Conservation (phyloP, 2,113 vertebrate genomes). For the Embiotoca jacksoni region DNA sequence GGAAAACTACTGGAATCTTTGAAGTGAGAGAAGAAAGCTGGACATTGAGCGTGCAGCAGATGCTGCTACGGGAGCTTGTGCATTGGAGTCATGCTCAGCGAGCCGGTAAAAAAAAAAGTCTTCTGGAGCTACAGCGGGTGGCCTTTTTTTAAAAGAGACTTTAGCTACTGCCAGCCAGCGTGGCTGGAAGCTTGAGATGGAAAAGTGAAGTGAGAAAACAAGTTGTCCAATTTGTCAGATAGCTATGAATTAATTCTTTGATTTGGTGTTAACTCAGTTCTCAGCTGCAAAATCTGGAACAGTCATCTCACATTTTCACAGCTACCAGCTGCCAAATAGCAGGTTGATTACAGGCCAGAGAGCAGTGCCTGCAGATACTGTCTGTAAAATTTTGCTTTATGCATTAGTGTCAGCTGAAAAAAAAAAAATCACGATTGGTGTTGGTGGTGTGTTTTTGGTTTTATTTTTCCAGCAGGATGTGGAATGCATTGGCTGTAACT, state of each 20-base stretch:
- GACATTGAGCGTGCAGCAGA: not conserved
- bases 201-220: slow-evolving; percentile 1
- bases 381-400: not conserved
- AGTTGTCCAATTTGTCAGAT: slow-evolving; percentile 6
- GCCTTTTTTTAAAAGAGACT: not conserved
- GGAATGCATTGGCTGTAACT: not conserved
- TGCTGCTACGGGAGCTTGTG: not conserved
- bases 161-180: not conserved
- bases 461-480: slow-evolving; percentile 2
- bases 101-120: not conserved
- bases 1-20: not conserved
- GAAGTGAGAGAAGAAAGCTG: not conserved
- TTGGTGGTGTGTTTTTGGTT: not conserved
- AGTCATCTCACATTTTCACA: slow-evolving; percentile 30
- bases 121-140: not conserved
- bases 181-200: not conserved
- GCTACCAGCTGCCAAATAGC: slow-evolving; percentile 19
- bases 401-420: not conserved
- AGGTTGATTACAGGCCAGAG: not conserved
- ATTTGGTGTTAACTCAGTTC: not conserved
- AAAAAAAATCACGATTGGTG: not conserved
- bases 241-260: not conserved
- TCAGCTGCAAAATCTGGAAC: not conserved
- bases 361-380: not conserved
- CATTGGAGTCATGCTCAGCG: slow-evolving; percentile 5